Base-by-base conservation (phyloP, 2,113 vertebrate genomes). In the Litocranius walleri region DNA sequence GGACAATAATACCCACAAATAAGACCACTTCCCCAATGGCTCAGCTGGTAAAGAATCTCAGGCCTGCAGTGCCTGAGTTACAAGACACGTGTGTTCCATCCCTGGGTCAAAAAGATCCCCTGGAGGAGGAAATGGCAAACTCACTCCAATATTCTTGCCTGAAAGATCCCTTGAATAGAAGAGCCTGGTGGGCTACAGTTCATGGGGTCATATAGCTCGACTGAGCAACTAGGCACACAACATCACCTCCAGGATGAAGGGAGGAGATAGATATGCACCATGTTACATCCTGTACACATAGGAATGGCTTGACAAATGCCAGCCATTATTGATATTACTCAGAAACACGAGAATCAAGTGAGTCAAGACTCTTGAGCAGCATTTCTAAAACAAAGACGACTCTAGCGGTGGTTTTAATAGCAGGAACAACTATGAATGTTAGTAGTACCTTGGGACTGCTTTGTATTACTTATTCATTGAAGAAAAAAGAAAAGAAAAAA, bases 381-480 rank as follows among this genome's bases (percentile, higher is more conserved):
- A 14, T 48, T 82, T 54, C 61, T 25, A 40, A 86, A 78, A 29
- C 2, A 21, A 2, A 48, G 67, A 45, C 8, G 15, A 30, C 23
- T 0, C 3, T 3, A 19, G 8, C 1, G 45, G n/a, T 1, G 21
- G 13, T 40, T 87, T 50, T 52, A 67, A 19, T 9, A 71, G 5
- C 16, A 74, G 11, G 13, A 78, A 11, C 17, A 48, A 40, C 12
- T 36, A 16, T 27, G 33, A 80, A 56, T 17, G 23, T 21, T 0
- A 33, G 12, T 15, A n/a, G 27, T 19, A 4, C 0, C 5, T 14
- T 33, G 74, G 15, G 19, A 25, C 23, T 10, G 27, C 45, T 89
- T 50, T 13, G 23, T 0, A 2, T 33, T 19, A n/a, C 19, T 78
- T 59, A 21, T 13, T 30, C 4, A 29, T 3, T n/a, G 21, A 25